Evolutionary conservation across 35 echinoderm and acorn worm genomes (phyloP), one percentile per base, ranked within the genome.

Genomic region (Heliocidaris erythrogramma): DNA sequence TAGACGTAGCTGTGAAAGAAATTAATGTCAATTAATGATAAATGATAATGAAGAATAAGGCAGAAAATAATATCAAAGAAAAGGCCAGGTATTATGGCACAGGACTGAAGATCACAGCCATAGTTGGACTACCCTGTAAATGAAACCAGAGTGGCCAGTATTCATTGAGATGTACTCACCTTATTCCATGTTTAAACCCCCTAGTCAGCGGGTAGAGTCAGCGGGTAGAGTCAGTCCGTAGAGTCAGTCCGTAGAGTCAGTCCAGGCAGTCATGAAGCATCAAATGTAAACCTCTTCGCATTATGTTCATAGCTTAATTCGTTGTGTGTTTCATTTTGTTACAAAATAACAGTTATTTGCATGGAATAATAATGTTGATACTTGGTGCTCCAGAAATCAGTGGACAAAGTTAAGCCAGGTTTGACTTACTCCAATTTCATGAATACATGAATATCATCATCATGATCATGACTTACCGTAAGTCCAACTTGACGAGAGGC

Each of bases 401-500:
- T 27, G 8, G 5, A 78, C 14, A 17, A 7, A 21, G 21, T 78
- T 18, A n/a, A 78, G 65, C 27, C 18, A 78, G 21, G 27, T 24
- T 78, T 18, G n/a, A 78, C 17, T 78, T n/a, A 11, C 0, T 56
- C 52, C 52, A 56, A 14, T 56, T 78, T 78, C n/a, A n/a, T 78
- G 65, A 78, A 78, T 27, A 78, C 21, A 78, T 78, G 27, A 78
- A 18, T 24, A 78, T n/a, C 65, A 78, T 78, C 65, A 78, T 56
- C 52, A 56, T 56, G 8, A 56, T 56, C 30, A 53, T 35, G 6
- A 88, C 94, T 50, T 94, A 94, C 95, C 95, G 93, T 60, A 30
- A 92, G 86, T 84, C 27, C 93, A 56, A 94, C 50, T 53, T 94
- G 17, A 92, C 95, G 96, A 16, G 98, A 97, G 7, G 78, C 47